phyloP scores from a whole-genome alignment of 1,140 invertebrate genomes.

The Platyscapa corneri region DNA sequence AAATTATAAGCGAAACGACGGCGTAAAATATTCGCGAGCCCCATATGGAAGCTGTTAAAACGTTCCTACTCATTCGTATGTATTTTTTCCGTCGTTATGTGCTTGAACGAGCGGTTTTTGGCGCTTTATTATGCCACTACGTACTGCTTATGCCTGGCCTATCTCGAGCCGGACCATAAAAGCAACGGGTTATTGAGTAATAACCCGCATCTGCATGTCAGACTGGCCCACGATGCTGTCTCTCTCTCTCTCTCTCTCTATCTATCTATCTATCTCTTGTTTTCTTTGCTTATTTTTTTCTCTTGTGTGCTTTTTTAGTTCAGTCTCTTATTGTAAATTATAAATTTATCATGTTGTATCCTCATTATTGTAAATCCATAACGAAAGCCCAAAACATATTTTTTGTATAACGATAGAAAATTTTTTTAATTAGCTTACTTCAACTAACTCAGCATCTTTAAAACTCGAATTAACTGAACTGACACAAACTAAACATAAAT shows the following conservation, averaged over 20 bases:
- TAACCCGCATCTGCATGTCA: constrained; percentile 49
- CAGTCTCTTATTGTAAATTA: too few species aligned
- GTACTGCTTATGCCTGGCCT: constrained; percentile 49
- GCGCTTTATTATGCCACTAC: constrained; percentile 46
- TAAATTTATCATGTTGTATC: too few species aligned
- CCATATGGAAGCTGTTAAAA: background rate
- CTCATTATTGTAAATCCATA: too few species aligned
- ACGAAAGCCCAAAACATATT: too few species aligned
- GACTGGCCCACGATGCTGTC: constrained; percentile 21
- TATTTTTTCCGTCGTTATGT: constrained; percentile 17
- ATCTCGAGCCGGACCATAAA: constrained; percentile 52
- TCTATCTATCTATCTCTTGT: background rate
- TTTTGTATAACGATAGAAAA: too few species aligned
- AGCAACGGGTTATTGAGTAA: constrained; percentile 59
- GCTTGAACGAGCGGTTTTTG: constrained; percentile 28
- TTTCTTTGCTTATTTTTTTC: background rate
- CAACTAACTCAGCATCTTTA: too few species aligned
- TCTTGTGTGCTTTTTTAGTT: too few species aligned
- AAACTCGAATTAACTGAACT: too few species aligned
- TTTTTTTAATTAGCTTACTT: too few species aligned
- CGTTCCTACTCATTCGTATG: background rate
- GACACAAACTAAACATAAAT: too few species aligned
- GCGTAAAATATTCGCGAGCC: constrained; percentile 1
- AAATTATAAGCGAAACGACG: constrained; percentile 14
- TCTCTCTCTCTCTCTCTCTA: background rate